Percentiles rank a stretch among this genome's conserved stretches.
Conservation (phyloP, 2,113 vertebrate genomes). For the Phasianus colchicus region DNA sequence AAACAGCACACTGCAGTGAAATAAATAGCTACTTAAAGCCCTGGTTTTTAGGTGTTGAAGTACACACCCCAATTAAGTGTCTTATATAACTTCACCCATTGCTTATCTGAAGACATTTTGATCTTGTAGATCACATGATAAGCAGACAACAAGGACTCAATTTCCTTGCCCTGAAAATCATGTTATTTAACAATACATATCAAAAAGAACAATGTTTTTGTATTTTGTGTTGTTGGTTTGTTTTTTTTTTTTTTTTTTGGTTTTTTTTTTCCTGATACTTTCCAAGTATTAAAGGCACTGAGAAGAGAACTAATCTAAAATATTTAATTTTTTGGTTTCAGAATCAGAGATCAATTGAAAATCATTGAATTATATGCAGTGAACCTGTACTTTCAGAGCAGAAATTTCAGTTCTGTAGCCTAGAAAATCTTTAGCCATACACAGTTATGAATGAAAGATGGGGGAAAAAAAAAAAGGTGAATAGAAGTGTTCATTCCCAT, state of each 20-base stretch:
- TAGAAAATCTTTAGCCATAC: neutral
- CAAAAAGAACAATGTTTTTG: neutral
- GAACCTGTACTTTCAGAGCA: neutral
- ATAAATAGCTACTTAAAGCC: neutral
- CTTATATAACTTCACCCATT: neutral
- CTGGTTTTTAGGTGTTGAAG: neutral
- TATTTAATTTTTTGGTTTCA: neutral
- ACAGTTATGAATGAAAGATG: neutral
- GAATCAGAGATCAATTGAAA: neutral
- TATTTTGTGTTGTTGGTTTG: neutral
- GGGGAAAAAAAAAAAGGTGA: neutral
- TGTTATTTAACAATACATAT: neutral
- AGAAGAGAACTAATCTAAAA: neutral
- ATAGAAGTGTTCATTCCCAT: neutral
- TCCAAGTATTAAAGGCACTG: neutral
- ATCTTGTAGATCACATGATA: accelerated
- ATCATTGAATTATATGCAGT: neutral
- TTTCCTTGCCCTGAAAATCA: neutral
- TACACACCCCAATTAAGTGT: neutral
- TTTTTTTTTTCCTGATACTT: neutral
- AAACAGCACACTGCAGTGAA: neutral
- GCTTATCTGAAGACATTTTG: neutral
- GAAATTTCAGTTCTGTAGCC: neutral
- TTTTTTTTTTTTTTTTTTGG: no score
- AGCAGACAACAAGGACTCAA: neutral